Conservation (phyloP, 1,140 invertebrate genomes). For the Bathynomus jamesi region DNA sequence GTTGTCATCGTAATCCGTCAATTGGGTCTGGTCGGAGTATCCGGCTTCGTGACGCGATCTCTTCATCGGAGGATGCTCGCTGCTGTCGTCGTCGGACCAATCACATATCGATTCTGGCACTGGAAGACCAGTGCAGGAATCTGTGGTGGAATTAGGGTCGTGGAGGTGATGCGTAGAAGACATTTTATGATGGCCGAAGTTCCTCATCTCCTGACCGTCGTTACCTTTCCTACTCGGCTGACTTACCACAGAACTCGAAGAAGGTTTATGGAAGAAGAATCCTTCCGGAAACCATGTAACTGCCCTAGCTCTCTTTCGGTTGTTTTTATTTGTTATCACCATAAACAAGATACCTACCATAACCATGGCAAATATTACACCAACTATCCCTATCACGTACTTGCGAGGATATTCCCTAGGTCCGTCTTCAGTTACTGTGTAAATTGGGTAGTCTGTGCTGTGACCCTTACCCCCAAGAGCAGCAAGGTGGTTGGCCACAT, state of each 20-base stretch:
- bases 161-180: constrained; percentile 64
- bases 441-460: constrained; percentile 71
- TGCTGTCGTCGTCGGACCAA: constrained; percentile 78
- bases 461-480: constrained; percentile 64
- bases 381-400: constrained; percentile 64
- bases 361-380: constrained; percentile 63
- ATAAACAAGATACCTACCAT: constrained; percentile 65
- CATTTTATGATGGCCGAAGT: constrained; percentile 62
- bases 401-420: constrained; percentile 43
- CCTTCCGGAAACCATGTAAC: constrained; percentile 97
- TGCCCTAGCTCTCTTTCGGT: constrained; percentile 71
- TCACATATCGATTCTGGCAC: constrained; percentile 49
- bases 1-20: constrained; percentile 81
- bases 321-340: constrained; percentile 60
- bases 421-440: constrained; percentile 59
- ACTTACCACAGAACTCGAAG: constrained; percentile 37
- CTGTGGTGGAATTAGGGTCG: constrained; percentile 57
- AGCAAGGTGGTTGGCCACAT: constrained; percentile 48
- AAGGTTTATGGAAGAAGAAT: constrained; percentile 53
- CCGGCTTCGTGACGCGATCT: constrained; percentile 56
- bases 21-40: constrained; percentile 56
- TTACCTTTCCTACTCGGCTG: constrained; percentile 61
- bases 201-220: constrained; percentile 86
- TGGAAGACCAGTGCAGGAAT: constrained; percentile 43
- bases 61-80: constrained; percentile 75